Evolutionary conservation across 2,113 vertebrate genomes (phyloP).

Genomic region (Zootoca vivipara): DNA sequence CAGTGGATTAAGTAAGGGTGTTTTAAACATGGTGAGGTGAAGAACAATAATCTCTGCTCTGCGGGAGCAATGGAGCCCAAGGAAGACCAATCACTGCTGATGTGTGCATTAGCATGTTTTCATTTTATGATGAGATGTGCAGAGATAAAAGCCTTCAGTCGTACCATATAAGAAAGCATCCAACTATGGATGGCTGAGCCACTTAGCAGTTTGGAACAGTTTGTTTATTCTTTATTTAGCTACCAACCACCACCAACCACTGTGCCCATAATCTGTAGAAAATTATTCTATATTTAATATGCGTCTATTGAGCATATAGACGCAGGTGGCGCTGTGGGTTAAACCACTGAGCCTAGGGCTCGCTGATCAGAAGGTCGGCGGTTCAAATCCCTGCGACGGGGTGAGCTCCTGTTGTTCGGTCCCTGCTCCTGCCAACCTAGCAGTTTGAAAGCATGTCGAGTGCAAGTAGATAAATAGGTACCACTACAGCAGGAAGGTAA

Average conservation of each 20-base stretch:
- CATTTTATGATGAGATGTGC: not conserved
- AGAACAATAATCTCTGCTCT: constrained; percentile 11
- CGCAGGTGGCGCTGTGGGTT: too few relatives aligned
- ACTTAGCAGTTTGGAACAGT: not conserved
- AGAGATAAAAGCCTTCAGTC: not conserved
- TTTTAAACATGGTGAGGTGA: not conserved
- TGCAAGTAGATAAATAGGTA: too few relatives aligned
- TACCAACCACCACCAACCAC: not conserved
- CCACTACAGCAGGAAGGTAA: too few relatives aligned
- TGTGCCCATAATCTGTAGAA: not conserved
- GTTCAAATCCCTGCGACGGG: too few relatives aligned
- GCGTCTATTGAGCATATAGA: not conserved
- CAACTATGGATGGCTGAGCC: not conserved
- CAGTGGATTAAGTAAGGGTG: not conserved
- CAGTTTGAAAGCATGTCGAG: too few relatives aligned
- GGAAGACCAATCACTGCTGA: constrained; percentile 16
- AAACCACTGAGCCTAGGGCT: too few relatives aligned
- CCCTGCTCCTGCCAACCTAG: too few relatives aligned
- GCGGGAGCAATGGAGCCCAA: constrained; percentile 17
- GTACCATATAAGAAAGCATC: accelerated
- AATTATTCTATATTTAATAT: constrained; percentile 9
- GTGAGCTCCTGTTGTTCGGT: too few relatives aligned
- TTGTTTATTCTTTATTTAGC: not conserved
- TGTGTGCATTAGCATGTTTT: constrained; percentile 24
- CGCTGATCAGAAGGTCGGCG: too few relatives aligned